Conservation (phyloP, 2,888 invertebrate genomes). For the Phanerotoma sp. region DNA sequence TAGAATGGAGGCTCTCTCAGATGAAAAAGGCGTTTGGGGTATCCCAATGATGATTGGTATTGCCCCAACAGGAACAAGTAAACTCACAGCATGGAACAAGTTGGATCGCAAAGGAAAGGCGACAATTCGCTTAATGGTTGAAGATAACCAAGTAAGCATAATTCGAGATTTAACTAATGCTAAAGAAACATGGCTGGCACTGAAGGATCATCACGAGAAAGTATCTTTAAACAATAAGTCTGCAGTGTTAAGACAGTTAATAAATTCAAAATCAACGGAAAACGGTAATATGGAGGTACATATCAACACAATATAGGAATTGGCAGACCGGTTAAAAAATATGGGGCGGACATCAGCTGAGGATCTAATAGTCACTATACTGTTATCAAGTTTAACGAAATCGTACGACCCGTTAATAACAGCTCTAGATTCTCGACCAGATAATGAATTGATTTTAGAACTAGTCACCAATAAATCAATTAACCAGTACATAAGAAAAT, state of each 20-base stretch:
- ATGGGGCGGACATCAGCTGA: constrained; percentile 15
- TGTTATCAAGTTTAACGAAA: constrained; percentile 35
- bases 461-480: constrained; percentile 32
- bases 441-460: constrained; percentile 27
- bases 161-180: not conserved
- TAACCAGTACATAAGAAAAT: constrained; percentile 32
- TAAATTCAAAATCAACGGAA: not conserved
- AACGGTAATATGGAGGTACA: constrained; percentile 1
- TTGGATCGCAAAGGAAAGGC: not conserved
- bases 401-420: constrained; percentile 35
- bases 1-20: not conserved
- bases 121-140: not conserved
- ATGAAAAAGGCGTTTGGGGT: not conserved
- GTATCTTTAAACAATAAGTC: not conserved
- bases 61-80: not conserved
- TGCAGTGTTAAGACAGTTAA: not conserved
- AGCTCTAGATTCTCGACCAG: constrained; percentile 30
- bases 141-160: not conserved
- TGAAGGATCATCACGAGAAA: not conserved
- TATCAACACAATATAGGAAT: not conserved
- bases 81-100: not conserved
- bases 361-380: constrained; percentile 29
- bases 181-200: not conserved
- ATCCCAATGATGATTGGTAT: not conserved
- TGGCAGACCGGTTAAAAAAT: not conserved